Base-by-base conservation (phyloP, 2,888 invertebrate species). In the Mythimna impura region DNA sequence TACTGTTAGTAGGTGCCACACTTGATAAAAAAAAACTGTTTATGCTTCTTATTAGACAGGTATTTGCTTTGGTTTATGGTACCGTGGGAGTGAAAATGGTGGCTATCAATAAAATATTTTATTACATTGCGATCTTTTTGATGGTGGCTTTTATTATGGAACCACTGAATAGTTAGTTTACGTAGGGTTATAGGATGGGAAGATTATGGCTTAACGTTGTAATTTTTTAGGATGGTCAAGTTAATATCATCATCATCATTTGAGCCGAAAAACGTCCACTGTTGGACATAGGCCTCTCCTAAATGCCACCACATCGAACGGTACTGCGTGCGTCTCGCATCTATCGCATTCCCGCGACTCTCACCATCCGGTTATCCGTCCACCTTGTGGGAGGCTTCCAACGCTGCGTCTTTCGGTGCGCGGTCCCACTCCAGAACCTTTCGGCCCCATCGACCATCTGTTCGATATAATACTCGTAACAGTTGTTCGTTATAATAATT, bases 1-100 rank as follows among this genome's bases (percentile, higher is more conserved):
- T 91, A 92, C 93, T 89, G 93, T 93, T 93, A 93, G 86, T 83
- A 78, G 80, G 74, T 83, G 86, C 82, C 88, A 86, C 89, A 87
- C 81, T 81, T 88, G 86, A 88, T 86, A 86, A 86, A 86, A 88
- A 88, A 89, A 88, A 84, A 85, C 84, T 91, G 89, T 92, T 91
- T 90, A 87, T 80, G 78, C 84, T 88, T 88, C 80, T 89, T 88
- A 90, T 93, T 92, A 91, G 90, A 89, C 89, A 86, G 88, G 89
- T 90, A 90, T 89, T 89, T 88, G 85, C 87, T 86, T 89, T 89
- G 82, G 89, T 90, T 89, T 90, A 88, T 84, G 85, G 84, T 73
- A 52, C 84, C 87, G 90, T 91, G 91, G 89, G 90, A 88, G 89
- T 86, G 66, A 70, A 75, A 78, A 82, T 85, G 80, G 75, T 74